Evolutionary conservation across 1,140 invertebrate species (phyloP).

Genomic region (Brachionus plicatilis): DNA sequence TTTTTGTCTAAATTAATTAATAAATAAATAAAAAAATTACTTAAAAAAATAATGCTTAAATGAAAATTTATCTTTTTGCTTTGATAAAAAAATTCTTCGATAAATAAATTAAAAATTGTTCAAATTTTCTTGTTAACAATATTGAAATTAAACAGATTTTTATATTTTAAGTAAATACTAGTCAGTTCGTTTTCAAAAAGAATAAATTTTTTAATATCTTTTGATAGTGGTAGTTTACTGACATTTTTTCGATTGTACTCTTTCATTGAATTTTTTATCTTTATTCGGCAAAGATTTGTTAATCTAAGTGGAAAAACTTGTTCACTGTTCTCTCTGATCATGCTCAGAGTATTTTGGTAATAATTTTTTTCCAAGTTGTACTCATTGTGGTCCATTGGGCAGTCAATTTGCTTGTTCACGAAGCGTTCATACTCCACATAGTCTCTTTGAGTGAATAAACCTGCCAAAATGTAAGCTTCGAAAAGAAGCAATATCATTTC

Average conservation of each 20-base stretch:
- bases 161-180: not conserved
- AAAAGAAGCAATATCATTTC: not conserved
- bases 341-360: not conserved
- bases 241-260: not conserved
- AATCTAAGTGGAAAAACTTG: conserved; percentile 3
- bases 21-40: no score
- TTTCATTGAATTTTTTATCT: conserved; percentile 7
- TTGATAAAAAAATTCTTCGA: not conserved
- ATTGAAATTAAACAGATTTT: not conserved
- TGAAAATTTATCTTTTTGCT: no score
- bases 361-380: not conserved
- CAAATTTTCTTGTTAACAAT: not conserved
- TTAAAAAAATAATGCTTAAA: no score
- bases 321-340: not conserved
- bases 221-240: not conserved
- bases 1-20: no score
- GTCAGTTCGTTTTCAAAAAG: not conserved
- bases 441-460: not conserved
- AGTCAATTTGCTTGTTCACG: not conserved
- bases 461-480: not conserved
- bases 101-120: not conserved
- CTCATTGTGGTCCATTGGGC: not conserved
- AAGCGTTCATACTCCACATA: not conserved
- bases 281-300: not conserved
- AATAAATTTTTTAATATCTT: conserved; percentile 16